A percentile compares a stretch with the other conserved stretches of the same genome.
Conservation (phyloP, 2,113 vertebrate species). For the Orientallactaga bullata region DNA sequence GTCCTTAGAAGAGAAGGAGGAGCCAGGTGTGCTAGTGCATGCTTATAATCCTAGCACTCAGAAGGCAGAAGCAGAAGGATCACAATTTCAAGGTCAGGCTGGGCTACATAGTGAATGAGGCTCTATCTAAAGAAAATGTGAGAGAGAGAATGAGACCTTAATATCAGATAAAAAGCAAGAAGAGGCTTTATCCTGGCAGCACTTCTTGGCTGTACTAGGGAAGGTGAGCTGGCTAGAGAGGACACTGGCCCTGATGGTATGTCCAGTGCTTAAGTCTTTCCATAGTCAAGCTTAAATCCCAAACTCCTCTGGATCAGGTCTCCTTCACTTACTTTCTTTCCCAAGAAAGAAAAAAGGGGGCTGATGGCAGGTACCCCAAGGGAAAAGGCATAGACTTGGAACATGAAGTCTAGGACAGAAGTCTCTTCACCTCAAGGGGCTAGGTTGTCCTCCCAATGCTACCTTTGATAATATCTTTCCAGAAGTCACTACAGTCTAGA, state of each 20-base stretch:
- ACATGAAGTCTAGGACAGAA: neutral
- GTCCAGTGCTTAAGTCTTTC: neutral
- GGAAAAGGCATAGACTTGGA: neutral
- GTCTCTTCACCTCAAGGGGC: neutral
- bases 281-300: neutral
- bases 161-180: neutral
- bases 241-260: neutral
- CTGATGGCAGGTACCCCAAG: neutral
- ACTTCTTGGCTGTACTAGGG: neutral
- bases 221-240: neutral
- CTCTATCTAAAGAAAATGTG: too few relatives aligned
- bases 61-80: too few relatives aligned
- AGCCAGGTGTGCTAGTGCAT: too few relatives aligned
- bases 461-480: neutral
- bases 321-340: neutral
- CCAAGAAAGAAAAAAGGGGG: neutral
- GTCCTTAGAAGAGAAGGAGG: neutral
- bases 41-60: too few relatives aligned
- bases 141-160: conserved; percentile 32
- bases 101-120: too few relatives aligned
- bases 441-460: neutral
- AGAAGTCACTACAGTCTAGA: neutral
- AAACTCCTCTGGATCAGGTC: neutral
- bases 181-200: neutral
- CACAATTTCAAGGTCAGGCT: too few relatives aligned